These are phyloP conservation scores for Candidula unifasciata DNA, from an alignment of 2,888 invertebrate genomes.

Conservation along the genomic window DNA sequence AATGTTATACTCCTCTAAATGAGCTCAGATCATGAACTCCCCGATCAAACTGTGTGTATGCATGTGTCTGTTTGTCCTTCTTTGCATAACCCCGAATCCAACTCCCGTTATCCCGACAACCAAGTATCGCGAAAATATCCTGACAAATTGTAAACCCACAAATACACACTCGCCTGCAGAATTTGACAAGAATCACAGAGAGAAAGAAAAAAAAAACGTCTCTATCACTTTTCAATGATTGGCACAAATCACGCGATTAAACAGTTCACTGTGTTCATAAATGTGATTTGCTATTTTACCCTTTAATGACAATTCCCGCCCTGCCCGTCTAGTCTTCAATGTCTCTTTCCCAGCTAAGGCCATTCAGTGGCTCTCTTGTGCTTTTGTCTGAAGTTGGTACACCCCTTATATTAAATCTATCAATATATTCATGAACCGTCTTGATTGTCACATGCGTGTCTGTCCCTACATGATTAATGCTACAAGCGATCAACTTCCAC, in stretches of 20 bases:
- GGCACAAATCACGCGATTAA: constrained; percentile 30
- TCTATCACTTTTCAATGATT: constrained; percentile 16
- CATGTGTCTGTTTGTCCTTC: too few relatives aligned
- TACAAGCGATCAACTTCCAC: constrained; percentile 35
- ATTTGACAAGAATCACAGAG: background rate
- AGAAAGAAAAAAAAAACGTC: too few relatives aligned
- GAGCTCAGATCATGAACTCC: too few relatives aligned
- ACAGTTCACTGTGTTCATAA: constrained; percentile 8
- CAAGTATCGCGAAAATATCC: background rate
- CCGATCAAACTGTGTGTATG: too few relatives aligned
- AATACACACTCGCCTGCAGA: background rate
- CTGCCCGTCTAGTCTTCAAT: background rate
- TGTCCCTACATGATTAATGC: constrained; percentile 42
- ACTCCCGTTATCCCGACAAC: too few relatives aligned
- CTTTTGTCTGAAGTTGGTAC: constrained; percentile 9
- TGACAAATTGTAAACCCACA: background rate
- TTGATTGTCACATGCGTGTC: constrained; percentile 27
- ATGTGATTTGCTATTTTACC: constrained; percentile 12
- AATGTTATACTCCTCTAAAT: too few relatives aligned
- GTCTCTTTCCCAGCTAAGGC: background rate
- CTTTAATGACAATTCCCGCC: background rate
- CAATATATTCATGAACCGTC: constrained; percentile 40
- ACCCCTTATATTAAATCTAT: constrained; percentile 40
- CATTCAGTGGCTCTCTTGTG: background rate
- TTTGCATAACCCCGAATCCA: too few relatives aligned